Percentiles rank a stretch among this genome's conserved stretches.
Conservation (phyloP, 2,888 invertebrate species). For the Erebia epiphron region DNA sequence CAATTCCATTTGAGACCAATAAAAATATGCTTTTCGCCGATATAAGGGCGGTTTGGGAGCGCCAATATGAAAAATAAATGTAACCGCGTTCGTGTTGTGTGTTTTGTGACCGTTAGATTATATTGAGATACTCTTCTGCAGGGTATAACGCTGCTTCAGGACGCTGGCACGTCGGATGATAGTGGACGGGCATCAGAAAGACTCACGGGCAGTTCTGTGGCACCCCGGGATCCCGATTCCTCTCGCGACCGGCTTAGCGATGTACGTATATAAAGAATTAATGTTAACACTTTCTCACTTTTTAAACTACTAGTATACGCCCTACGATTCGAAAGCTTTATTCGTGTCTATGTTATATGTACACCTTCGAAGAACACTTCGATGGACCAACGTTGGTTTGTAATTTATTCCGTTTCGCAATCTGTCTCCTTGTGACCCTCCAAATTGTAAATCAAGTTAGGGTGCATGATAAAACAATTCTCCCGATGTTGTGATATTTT, state of each 20-base stretch:
- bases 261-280: conserved; percentile 83
- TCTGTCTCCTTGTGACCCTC: conserved; percentile 19
- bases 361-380: conserved; percentile 21
- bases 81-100: conserved; percentile 20
- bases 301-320: conserved; percentile 21
- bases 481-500: conserved; percentile 36
- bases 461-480: conserved; percentile 33
- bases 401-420: conserved; percentile 28
- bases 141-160: conserved; percentile 88
- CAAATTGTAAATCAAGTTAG: conserved; percentile 21
- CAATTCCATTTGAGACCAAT: conserved; percentile 41
- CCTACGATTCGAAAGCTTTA: conserved; percentile 29
- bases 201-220: conserved; percentile 89
- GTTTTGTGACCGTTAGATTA: conserved; percentile 42
- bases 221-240: conserved; percentile 90
- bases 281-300: conserved; percentile 28
- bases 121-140: conserved; percentile 70
- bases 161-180: conserved; percentile 93
- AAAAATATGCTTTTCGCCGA: conserved; percentile 45
- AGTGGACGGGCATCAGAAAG: conserved; percentile 92
- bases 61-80: not conserved
- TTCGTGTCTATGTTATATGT: conserved; percentile 29
- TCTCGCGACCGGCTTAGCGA: conserved; percentile 93
- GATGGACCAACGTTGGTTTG: conserved; percentile 17
- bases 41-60: not conserved